Evolutionary conservation across 1,140 invertebrate genomes (phyloP).

Genomic region (Drosophila ogumai): DNA sequence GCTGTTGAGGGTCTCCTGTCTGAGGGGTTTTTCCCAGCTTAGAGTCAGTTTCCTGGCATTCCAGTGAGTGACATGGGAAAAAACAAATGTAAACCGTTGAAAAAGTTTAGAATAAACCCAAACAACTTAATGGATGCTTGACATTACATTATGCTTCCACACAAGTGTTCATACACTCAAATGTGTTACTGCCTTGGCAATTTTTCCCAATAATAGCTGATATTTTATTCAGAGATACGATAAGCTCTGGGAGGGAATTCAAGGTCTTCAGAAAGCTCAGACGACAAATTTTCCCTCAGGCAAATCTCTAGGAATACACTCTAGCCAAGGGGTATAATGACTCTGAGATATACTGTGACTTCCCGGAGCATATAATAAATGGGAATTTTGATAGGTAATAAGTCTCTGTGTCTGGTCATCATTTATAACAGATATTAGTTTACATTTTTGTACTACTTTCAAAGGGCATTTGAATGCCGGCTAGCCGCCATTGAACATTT

Average conservation of each 20-base stretch:
- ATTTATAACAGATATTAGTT: background rate
- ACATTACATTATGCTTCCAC: constrained; percentile 20
- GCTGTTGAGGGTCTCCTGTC: background rate
- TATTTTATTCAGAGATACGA: constrained; percentile 32
- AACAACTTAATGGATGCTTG: constrained; percentile 9
- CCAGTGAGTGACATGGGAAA: constrained; percentile 2
- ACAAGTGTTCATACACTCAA: background rate
- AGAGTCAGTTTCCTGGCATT: background rate
- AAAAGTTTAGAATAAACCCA: background rate
- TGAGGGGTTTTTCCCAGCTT: background rate
- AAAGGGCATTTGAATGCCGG: background rate
- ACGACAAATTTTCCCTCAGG: background rate
- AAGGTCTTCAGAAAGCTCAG: constrained; percentile 27
- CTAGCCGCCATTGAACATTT: background rate
- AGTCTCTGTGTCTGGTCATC: background rate
- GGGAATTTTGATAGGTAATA: background rate
- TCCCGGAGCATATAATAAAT: background rate
- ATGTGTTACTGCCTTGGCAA: constrained; percentile 23
- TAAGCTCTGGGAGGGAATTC: constrained; percentile 28
- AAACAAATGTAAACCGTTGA: background rate
- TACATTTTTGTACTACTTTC: background rate
- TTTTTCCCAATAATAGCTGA: constrained; percentile 40
- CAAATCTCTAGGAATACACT: background rate
- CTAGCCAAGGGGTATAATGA: constrained; percentile 3
- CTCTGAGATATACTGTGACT: background rate